Percentiles rank a stretch among this genome's conserved stretches.
Conservation (phyloP, 2,797 vertebrate genomes). For the Megalops cyprinoides region DNA sequence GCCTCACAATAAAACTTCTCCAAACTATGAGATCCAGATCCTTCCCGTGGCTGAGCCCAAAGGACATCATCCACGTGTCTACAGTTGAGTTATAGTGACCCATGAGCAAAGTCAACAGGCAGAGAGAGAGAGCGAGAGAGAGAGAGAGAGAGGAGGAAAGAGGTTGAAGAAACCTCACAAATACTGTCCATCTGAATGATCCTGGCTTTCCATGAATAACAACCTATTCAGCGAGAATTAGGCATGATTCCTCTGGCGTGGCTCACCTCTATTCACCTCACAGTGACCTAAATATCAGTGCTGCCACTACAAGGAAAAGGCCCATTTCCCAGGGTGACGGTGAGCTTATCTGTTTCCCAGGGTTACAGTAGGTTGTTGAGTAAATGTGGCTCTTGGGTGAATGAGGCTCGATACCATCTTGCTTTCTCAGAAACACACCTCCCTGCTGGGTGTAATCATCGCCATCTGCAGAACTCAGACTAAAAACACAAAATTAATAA, state of each 20-base stretch:
- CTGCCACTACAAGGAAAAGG: background rate
- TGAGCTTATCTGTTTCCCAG: constrained; percentile 44
- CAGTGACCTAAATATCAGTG: background rate
- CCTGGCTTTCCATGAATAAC: background rate
- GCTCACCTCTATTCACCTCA: background rate
- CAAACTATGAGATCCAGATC: background rate
- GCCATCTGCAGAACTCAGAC: constrained; percentile 66
- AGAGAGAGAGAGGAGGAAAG: constrained; percentile 26
- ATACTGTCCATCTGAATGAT: background rate
- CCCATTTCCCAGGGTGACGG: background rate
- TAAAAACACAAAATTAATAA: constrained; percentile 64
- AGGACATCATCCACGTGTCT: background rate
- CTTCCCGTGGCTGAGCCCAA: background rate
- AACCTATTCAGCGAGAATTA: background rate
- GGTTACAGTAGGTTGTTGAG: constrained; percentile 47
- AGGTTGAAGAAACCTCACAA: constrained; percentile 36
- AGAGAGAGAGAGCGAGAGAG: background rate
- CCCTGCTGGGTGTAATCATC: constrained; percentile 66
- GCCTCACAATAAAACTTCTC: background rate
- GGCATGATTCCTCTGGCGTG: background rate
- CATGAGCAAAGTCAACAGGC: background rate
- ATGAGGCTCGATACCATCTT: constrained; percentile 37
- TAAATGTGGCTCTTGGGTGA: constrained; percentile 59
- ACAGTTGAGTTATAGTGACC: background rate
- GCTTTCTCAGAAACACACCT: constrained; percentile 57